Evolutionary conservation across 2,113 vertebrate species (phyloP).

Genomic region (Odobenus rosmarus): DNA sequence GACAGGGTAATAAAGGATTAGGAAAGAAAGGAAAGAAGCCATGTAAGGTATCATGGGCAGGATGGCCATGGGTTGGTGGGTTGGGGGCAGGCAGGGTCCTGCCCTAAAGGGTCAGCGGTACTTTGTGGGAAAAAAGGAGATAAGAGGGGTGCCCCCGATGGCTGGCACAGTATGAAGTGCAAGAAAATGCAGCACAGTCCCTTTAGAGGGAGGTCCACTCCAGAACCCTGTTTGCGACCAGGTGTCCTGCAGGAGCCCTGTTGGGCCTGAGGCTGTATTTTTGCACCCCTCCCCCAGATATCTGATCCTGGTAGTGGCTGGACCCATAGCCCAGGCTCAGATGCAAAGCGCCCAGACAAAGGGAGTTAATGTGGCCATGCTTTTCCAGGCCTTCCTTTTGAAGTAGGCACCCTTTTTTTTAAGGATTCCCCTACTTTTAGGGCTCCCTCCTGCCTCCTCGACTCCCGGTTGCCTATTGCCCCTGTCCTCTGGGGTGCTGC

Average conservation of each 20-base stretch:
- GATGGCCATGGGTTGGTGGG: neutral
- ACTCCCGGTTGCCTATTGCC: neutral
- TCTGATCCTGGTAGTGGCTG: neutral
- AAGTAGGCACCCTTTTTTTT: neutral
- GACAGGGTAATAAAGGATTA: neutral
- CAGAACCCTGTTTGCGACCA: neutral
- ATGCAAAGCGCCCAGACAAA: neutral
- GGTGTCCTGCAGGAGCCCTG: neutral
- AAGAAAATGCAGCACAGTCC: too few species aligned
- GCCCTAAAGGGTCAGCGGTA: neutral
- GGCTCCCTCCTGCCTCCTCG: neutral
- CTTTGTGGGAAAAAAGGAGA: neutral
- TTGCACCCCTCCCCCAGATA: too few species aligned
- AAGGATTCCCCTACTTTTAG: neutral
- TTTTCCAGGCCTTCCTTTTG: neutral
- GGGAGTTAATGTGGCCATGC: neutral
- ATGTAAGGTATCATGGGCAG: neutral
- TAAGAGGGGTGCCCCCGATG: neutral
- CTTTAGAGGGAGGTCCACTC: neutral
- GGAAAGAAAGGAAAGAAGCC: neutral
- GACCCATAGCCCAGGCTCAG: neutral
- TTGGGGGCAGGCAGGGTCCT: neutral
- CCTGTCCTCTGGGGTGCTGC: neutral
- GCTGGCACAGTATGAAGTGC: rapidly evolving
- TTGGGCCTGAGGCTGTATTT: neutral